phyloP scores from a whole-genome alignment of 2,888 invertebrate species.

The Fabriciana adippe region DNA sequence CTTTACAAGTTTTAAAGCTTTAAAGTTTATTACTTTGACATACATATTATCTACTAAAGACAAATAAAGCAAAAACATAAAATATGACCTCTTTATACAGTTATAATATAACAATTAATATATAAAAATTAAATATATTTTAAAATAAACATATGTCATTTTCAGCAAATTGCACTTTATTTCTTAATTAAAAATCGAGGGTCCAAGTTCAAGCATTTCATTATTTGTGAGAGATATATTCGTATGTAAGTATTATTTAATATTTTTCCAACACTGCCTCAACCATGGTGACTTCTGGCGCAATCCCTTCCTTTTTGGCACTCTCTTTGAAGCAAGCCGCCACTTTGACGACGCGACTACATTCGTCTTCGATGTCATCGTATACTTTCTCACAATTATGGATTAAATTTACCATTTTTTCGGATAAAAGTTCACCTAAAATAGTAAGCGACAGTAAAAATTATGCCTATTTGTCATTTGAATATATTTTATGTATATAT shows the following conservation, averaged over 20 bases:
- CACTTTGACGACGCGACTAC: slow-evolving; percentile 67
- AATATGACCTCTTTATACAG: too few species aligned
- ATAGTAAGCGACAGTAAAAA: background rate
- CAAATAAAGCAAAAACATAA: too few species aligned
- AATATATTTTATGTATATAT: background rate
- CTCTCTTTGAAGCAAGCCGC: slow-evolving; percentile 72
- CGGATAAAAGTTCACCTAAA: slow-evolving; percentile 64
- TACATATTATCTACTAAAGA: too few species aligned
- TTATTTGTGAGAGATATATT: background rate
- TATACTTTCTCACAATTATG: slow-evolving; percentile 72
- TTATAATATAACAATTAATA: too few species aligned
- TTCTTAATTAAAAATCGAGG: too few species aligned
- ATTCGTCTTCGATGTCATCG: slow-evolving; percentile 64
- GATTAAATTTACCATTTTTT: slow-evolving; percentile 65
- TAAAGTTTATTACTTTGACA: too few species aligned
- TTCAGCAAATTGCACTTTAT: too few species aligned
- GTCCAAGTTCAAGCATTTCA: too few species aligned
- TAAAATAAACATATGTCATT: too few species aligned
- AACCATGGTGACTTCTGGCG: slow-evolving; percentile 73
- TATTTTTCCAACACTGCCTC: slow-evolving; percentile 73
- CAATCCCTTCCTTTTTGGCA: slow-evolving; percentile 64
- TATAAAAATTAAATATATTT: too few species aligned
- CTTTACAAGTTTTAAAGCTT: too few species aligned
- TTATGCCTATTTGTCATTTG: background rate
- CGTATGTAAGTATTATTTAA: slow-evolving; percentile 38